Percentiles rank a stretch among this genome's conserved stretches.
Conservation (phyloP, 2,113 vertebrate species). For the Ia io region DNA sequence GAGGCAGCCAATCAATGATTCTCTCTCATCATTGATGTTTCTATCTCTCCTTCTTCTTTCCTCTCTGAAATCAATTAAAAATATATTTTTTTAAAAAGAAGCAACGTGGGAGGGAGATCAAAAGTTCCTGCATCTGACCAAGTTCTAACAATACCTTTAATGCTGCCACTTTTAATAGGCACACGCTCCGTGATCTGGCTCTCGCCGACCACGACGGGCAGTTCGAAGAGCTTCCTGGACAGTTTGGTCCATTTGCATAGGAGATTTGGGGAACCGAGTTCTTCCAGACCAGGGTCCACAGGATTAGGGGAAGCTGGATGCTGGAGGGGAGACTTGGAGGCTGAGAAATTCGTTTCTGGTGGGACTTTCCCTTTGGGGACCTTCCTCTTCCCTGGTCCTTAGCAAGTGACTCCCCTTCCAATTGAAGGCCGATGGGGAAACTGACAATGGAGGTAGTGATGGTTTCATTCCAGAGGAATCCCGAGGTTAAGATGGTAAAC, state of each 20-base stretch:
- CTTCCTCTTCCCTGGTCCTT: background rate
- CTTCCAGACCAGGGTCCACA: background rate
- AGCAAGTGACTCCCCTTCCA: background rate
- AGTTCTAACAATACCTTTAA: background rate
- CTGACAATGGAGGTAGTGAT: background rate
- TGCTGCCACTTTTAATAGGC: background rate
- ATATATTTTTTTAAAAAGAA: background rate
- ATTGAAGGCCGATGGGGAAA: background rate
- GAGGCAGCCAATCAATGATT: too few species aligned
- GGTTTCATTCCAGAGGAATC: background rate
- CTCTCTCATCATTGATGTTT: too few species aligned
- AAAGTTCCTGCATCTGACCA: background rate
- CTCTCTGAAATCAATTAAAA: too few species aligned
- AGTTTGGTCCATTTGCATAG: background rate
- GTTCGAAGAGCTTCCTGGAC: background rate
- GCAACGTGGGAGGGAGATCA: background rate
- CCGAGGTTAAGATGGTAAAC: background rate
- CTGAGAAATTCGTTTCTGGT: background rate
- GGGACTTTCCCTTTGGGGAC: background rate
- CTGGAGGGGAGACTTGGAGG: background rate
- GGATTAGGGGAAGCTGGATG: background rate
- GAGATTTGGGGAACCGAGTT: background rate
- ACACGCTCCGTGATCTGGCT: fast-evolving
- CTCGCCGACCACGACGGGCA: background rate
- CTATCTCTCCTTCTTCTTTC: too few species aligned